Evolutionary conservation across 2,888 invertebrate species (phyloP).

Genomic region (Thelaira solivaga): DNA sequence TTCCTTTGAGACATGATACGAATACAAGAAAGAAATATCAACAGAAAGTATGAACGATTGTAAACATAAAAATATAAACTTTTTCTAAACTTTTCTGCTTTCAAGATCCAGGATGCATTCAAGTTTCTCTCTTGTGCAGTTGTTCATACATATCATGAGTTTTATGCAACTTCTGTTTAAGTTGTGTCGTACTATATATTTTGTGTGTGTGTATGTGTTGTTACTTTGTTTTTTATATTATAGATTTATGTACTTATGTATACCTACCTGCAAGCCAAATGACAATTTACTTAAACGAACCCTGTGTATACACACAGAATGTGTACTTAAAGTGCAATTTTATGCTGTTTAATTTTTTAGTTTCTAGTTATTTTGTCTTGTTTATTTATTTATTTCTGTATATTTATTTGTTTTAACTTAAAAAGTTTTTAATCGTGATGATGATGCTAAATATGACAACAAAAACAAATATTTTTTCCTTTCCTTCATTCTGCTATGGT

Average conservation of each 20-base stretch:
- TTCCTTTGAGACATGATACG: constrained; percentile 24
- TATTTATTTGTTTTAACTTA: constrained; percentile 12
- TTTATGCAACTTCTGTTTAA: constrained; percentile 46
- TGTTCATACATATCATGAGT: constrained; percentile 20
- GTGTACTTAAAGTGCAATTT: constrained; percentile 62
- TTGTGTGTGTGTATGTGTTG: too few relatives aligned
- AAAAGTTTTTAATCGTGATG: constrained; percentile 57
- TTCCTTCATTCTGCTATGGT: background rate
- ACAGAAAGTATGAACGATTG: background rate
- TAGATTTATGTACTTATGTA: too few relatives aligned
- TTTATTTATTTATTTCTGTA: constrained; percentile 9
- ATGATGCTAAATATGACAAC: constrained; percentile 49
- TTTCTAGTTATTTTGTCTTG: constrained; percentile 55
- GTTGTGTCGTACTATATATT: constrained; percentile 38
- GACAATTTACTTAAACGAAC: constrained; percentile 63
- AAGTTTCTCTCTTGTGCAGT: constrained; percentile 7
- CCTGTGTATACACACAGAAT: constrained; percentile 48
- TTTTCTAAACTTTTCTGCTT: constrained; percentile 37
- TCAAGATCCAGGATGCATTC: constrained; percentile 39
- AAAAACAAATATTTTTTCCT: constrained; percentile 11
- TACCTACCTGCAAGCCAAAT: constrained; percentile 39
- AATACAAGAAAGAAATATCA: constrained; percentile 2
- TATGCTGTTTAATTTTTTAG: constrained; percentile 64
- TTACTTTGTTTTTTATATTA: constrained; percentile 9
- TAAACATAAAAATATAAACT: constrained; percentile 15